These are phyloP conservation scores for Triplophysa tibetana DNA, from an alignment of 2,113 vertebrate species.

Conservation along the genomic window DNA sequence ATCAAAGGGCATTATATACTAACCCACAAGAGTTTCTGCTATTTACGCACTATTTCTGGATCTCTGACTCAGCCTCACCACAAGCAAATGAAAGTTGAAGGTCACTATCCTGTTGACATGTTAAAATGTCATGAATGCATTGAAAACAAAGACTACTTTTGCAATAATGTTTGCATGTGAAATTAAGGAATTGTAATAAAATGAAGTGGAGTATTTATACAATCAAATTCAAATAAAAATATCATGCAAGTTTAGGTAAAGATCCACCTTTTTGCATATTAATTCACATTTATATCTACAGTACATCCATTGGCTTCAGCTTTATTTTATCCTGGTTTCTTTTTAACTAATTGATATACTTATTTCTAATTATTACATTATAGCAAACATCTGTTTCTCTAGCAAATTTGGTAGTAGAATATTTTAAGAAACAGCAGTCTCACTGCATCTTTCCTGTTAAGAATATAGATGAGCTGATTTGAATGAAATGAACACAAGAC, in stretches of 20 bases:
- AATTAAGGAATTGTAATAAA: not conserved
- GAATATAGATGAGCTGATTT: not conserved
- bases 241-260: not conserved
- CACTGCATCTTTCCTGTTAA: not conserved
- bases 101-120: not conserved
- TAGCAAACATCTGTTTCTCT: not conserved
- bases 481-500: not conserved
- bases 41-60: not conserved
- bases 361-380: not conserved
- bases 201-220: too few relatives aligned
- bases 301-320: not conserved
- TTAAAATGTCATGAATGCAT: constrained; percentile 2
- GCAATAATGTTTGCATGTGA: not conserved
- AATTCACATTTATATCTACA: not conserved
- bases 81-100: not conserved
- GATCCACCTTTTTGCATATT: not conserved
- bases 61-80: not conserved
- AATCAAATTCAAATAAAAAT: too few relatives aligned
- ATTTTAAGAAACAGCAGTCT: not conserved
- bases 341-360: not conserved
- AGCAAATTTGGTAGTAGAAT: not conserved
- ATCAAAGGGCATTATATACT: not conserved
- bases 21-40: not conserved
- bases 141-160: too few relatives aligned
- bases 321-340: not conserved